phyloP scores from a whole-genome alignment of 2,888 invertebrate genomes.

The Polia nebulosa region DNA sequence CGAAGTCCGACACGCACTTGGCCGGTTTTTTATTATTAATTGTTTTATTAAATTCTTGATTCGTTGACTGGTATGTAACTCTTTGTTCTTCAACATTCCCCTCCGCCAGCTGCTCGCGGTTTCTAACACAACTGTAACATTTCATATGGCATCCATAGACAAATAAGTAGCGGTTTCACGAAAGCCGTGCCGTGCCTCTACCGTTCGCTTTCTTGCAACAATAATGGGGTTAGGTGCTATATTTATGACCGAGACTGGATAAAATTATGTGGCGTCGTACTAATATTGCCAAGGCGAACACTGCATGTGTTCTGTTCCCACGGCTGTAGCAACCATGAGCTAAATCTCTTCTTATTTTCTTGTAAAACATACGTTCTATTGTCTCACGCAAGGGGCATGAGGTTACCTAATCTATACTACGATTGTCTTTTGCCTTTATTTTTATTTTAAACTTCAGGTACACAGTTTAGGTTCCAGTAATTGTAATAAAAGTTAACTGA shows the following conservation, averaged over 20 bases:
- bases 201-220: conserved; percentile 76
- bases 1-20: too few relatives aligned
- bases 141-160: conserved; percentile 51
- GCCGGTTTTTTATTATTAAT: background rate
- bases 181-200: conserved; percentile 56
- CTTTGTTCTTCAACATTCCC: conserved; percentile 20
- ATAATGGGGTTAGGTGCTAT: conserved; percentile 78
- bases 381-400: conserved; percentile 31
- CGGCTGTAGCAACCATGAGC: conserved; percentile 65
- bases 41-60: conserved; percentile 19
- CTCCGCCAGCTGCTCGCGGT: conserved; percentile 36
- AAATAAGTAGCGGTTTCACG: conserved; percentile 60
- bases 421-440: background rate
- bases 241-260: conserved; percentile 82
- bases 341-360: conserved; percentile 65
- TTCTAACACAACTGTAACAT: conserved; percentile 36
- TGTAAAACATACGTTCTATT: conserved; percentile 41
- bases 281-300: conserved; percentile 80
- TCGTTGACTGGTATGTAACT: background rate
- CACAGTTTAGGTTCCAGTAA: conserved; percentile 55
- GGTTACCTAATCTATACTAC: conserved; percentile 13
- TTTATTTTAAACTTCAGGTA: conserved; percentile 35
- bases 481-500: conserved; percentile 66
- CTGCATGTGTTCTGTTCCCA: conserved; percentile 79
- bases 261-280: conserved; percentile 82